Evolutionary conservation across 2,113 vertebrate species (phyloP).

Genomic region (Seriola quinqueradiata): DNA sequence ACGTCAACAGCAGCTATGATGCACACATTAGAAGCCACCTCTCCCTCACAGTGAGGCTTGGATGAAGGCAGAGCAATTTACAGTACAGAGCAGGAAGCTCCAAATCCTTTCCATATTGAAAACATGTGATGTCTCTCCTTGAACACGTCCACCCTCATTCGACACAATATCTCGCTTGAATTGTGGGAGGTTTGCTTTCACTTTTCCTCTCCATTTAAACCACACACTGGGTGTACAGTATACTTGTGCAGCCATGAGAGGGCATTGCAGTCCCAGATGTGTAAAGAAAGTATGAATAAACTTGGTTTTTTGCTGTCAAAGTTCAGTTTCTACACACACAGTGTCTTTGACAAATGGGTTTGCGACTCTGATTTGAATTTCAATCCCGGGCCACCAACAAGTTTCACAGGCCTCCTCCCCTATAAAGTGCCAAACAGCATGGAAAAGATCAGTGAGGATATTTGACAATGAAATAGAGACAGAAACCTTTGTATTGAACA

Average conservation of each 20-base stretch:
- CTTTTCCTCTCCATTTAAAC: constrained; percentile 51
- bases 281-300: constrained; percentile 61
- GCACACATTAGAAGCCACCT: constrained; percentile 39
- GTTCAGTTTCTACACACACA: constrained; percentile 58
- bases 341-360: constrained; percentile 62
- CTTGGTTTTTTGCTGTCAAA: constrained; percentile 63
- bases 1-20: constrained; percentile 33
- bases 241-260: constrained; percentile 76
- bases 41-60: constrained; percentile 20
- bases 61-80: constrained; percentile 58
- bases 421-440: constrained; percentile 39
- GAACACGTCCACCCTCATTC: constrained; percentile 37
- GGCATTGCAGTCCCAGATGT: constrained; percentile 78
- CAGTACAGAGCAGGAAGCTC: constrained; percentile 57
- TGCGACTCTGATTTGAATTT: constrained; percentile 64
- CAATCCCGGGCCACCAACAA: constrained; percentile 64
- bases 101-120: constrained; percentile 53
- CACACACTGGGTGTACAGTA: constrained; percentile 41
- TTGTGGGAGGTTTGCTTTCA: constrained; percentile 62
- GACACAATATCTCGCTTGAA: constrained; percentile 7
- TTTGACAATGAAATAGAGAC: constrained; percentile 71
- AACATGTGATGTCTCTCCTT: constrained; percentile 47
- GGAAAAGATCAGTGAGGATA: constrained; percentile 56
- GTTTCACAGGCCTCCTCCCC: constrained; percentile 54
- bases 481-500: constrained; percentile 61